Conservation (phyloP, 1,140 invertebrate species). For the Zaprionus tsacasi region DNA sequence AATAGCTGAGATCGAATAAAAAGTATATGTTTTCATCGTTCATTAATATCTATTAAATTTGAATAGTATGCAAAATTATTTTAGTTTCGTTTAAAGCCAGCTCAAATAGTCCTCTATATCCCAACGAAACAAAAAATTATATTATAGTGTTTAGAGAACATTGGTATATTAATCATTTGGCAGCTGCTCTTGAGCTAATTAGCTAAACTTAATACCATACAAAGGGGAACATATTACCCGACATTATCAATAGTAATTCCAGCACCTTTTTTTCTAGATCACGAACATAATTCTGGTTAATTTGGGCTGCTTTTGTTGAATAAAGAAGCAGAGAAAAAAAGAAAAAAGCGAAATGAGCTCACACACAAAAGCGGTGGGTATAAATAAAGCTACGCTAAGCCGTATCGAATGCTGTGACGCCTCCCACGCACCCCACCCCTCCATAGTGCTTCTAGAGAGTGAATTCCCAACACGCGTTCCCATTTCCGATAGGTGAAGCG, state of each 20-base stretch:
- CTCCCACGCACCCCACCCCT: slow-evolving; percentile 7
- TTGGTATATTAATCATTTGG: not conserved
- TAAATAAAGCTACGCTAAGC: slow-evolving; percentile 39
- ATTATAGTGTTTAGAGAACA: not conserved
- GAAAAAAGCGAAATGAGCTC: slow-evolving; percentile 29
- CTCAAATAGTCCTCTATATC: no score
- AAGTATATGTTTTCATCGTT: no score
- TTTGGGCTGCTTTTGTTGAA: slow-evolving; percentile 53
- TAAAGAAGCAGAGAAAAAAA: slow-evolving; percentile 16
- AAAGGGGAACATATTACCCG: not conserved
- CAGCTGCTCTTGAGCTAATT: not conserved
- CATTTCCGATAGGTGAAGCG: slow-evolving; percentile 54
- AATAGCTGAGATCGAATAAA: no score
- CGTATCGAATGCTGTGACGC: slow-evolving; percentile 30
- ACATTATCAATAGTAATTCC: slow-evolving; percentile 2
- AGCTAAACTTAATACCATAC: not conserved
- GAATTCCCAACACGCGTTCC: slow-evolving; percentile 29
- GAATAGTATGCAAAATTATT: no score
- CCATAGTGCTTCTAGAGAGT: not conserved
- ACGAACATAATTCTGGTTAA: slow-evolving; percentile 50
- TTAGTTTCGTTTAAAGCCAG: no score
- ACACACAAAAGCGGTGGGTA: slow-evolving; percentile 12
- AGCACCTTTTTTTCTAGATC: not conserved
- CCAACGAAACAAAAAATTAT: no score
- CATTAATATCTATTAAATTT: no score